A percentile compares a stretch with the other conserved stretches of the same genome.
phyloP scores from a whole-genome alignment of 2,888 invertebrate genomes.

The Zele albiditarsus region DNA sequence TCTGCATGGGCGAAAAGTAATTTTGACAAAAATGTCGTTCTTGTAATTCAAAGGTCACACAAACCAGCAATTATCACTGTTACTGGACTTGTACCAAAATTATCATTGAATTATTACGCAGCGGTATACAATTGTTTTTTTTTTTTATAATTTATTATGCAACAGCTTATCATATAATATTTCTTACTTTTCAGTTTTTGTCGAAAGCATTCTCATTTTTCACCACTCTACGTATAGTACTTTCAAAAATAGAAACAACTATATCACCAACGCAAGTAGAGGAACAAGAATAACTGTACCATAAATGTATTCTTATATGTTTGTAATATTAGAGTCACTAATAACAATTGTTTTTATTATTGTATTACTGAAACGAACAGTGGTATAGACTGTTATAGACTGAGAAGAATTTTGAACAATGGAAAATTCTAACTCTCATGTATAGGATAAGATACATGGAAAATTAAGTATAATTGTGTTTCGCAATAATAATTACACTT shows the following conservation, averaged over 20 bases:
- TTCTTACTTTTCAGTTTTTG: not conserved
- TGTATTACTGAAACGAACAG: too few species aligned
- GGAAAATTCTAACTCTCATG: too few species aligned
- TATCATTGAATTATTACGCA: slow-evolving; percentile 45
- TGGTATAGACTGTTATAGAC: too few species aligned
- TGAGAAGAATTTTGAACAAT: too few species aligned
- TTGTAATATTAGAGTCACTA: too few species aligned
- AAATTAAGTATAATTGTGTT: too few species aligned
- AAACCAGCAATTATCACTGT: slow-evolving; percentile 35
- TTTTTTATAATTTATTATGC: not conserved
- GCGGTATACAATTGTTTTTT: too few species aligned
- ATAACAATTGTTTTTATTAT: too few species aligned
- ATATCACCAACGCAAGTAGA: not conserved
- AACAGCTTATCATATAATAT: not conserved
- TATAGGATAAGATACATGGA: too few species aligned
- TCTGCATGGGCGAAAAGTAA: slow-evolving; percentile 17
- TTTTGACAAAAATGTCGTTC: not conserved
- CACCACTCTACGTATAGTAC: not conserved
- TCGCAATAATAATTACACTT: too few species aligned
- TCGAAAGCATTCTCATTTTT: not conserved
- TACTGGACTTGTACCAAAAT: slow-evolving; percentile 42
- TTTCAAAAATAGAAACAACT: not conserved
- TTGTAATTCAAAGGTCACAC: slow-evolving; percentile 40
- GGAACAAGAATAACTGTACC: not conserved
- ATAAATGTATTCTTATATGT: too few species aligned